Base-by-base conservation (phyloP, 2,113 vertebrate species). In the Lagopus leucura region DNA sequence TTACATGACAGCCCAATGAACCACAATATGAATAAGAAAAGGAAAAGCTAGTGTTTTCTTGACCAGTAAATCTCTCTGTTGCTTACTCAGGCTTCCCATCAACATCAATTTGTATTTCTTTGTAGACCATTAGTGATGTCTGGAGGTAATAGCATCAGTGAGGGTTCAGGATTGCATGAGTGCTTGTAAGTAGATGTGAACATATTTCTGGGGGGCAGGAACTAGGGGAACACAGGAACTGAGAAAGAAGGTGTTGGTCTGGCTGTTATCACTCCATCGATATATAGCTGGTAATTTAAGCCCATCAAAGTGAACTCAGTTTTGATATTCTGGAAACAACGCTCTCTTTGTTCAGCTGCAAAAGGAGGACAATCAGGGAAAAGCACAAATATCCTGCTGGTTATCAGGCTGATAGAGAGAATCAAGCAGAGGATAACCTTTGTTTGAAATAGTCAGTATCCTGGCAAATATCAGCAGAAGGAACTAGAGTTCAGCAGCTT, bases 341-440 rank as follows among this genome's bases (percentile, higher is more conserved):
- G 19, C 9, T 90, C 6, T 92, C 89, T 96, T 93, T 94, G 73
- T 90, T 95, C 93, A 93, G 69, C 88, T 95, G 85, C 57, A 83
- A 83, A 83, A 71, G 92, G 66, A 52, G 91, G 69, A 67, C 82
- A 88, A 88, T 63, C 27, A 73, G 36, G 66, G 63, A 90, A 88
- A 95, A 93, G 86, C 58, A 83, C 57, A 95, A 84, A 94, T 95
- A 94, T 91, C 93, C 94, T 95, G 93, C 69, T 86, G 86, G 88
- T 86, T 95, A 97, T 93, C 93, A 89, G 58, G 42, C 76, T 75
- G 93, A 92, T 76, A 90, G 73, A 88, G 47, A 81, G 73, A 86
- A 83, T 69, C 79, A 91, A 82, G 69, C 76, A 86, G 66, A 88
- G 88, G 90, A 92, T 84, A 94, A 83, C 57, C 66, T 86, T 73